These are phyloP conservation scores for Pteronura brasiliensis DNA, from an alignment of 2,113 vertebrate species.

Conservation along the genomic window DNA sequence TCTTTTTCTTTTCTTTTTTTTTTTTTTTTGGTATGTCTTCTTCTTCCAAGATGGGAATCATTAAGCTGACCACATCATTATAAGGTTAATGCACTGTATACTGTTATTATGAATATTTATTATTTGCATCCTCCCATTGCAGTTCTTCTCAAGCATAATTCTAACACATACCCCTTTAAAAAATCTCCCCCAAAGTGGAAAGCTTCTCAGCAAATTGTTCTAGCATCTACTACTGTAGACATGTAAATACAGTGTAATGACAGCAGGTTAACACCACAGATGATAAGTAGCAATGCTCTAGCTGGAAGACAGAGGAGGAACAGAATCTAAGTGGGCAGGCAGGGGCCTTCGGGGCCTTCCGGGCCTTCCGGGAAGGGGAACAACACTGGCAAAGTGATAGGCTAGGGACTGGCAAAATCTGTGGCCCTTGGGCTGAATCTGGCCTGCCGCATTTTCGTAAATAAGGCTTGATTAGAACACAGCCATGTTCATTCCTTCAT, in stretches of 20 bases:
- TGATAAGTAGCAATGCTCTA: neutral
- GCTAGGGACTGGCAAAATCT: neutral
- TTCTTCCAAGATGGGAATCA: neutral
- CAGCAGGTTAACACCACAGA: neutral
- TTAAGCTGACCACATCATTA: neutral
- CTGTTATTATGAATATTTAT: slow-evolving; percentile 20
- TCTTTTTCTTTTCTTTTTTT: neutral
- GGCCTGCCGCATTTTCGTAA: neutral
- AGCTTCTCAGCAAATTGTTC: neutral
- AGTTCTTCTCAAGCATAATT: slow-evolving; percentile 32
- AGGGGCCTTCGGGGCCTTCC: neutral
- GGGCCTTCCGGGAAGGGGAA: neutral
- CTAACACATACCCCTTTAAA: neutral
- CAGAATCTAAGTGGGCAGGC: neutral
- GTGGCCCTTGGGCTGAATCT: neutral
- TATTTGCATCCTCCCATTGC: neutral
- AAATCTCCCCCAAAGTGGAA: neutral
- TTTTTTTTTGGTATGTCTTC: neutral
- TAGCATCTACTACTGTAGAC: neutral
- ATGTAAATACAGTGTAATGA: neutral
- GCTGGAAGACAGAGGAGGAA: neutral
- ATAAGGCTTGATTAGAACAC: slow-evolving; percentile 3
- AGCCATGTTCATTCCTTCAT: neutral
- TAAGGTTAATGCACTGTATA: neutral
- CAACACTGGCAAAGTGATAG: neutral